Conservation (phyloP, 2,797 vertebrate genomes). For the Sciurus vulgaris region DNA sequence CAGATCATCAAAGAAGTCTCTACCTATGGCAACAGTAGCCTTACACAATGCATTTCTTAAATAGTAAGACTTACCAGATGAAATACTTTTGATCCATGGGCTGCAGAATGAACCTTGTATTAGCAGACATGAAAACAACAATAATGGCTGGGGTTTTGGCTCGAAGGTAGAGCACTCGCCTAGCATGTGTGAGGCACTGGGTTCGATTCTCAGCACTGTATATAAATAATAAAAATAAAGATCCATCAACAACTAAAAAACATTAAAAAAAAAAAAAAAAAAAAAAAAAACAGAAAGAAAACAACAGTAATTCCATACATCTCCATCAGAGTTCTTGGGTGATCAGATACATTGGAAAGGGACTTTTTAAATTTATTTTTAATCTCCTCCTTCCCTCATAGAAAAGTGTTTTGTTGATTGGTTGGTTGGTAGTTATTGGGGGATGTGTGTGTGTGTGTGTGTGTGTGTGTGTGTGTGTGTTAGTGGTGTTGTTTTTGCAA, state of each 20-base stretch:
- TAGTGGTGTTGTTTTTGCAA: no score
- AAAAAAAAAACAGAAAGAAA: neutral
- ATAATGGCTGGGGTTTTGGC: neutral
- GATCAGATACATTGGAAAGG: neutral
- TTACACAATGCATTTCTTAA: neutral
- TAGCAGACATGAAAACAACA: neutral
- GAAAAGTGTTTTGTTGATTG: neutral
- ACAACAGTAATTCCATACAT: neutral
- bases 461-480: no score
- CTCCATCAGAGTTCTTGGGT: neutral
- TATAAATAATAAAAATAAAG: no score
- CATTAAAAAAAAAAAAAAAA: no score
- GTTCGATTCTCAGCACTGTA: no score
- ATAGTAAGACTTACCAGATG: neutral
- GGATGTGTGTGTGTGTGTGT: no score
- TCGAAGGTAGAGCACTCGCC: no score
- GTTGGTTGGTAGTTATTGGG: no score
- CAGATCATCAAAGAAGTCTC: neutral
- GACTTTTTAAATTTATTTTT: neutral
- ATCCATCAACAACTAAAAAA: no score
- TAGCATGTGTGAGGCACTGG: no score
- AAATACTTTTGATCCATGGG: neutral
- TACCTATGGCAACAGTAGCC: neutral
- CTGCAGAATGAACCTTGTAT: neutral
- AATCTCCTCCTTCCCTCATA: neutral